A percentile compares a stretch with the other conserved stretches of the same genome.
Evolutionary conservation across 2,113 vertebrate genomes (phyloP).

Genomic region (Copsychus sechellarum): DNA sequence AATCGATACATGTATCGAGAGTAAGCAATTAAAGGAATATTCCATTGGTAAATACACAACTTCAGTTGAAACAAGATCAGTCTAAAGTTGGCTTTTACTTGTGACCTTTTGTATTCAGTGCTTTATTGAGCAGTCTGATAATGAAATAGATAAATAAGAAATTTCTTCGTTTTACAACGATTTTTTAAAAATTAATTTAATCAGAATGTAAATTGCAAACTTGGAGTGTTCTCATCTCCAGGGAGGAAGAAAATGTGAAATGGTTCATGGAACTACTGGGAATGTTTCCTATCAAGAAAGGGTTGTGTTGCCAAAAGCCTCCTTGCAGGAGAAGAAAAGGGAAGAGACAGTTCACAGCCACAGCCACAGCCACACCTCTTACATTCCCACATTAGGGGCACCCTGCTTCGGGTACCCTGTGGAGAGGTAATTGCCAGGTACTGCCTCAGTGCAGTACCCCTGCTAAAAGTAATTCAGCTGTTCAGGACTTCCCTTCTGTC

Average conservation of each 20-base stretch:
- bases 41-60: constrained; percentile 1
- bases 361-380: neutral
- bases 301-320: neutral
- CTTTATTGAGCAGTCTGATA: neutral
- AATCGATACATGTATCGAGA: neutral
- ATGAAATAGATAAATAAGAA: neutral
- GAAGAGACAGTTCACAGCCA: neutral
- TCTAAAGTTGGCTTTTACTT: constrained; percentile 7
- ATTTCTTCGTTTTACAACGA: neutral
- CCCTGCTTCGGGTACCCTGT: neutral
- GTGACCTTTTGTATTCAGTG: constrained; percentile 23
- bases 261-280: neutral
- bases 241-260: neutral
- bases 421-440: neutral
- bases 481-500: neutral
- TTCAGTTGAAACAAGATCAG: constrained; percentile 26
- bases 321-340: neutral
- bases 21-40: constrained; percentile 27
- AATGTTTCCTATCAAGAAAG: neutral
- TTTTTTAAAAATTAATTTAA: neutral
- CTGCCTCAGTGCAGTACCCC: neutral
- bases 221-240: neutral
- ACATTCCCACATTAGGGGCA: neutral
- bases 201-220: neutral
- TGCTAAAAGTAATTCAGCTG: neutral